phyloP scores from a whole-genome alignment of 2,888 invertebrate genomes.

The Pristionchus exspectatus region DNA sequence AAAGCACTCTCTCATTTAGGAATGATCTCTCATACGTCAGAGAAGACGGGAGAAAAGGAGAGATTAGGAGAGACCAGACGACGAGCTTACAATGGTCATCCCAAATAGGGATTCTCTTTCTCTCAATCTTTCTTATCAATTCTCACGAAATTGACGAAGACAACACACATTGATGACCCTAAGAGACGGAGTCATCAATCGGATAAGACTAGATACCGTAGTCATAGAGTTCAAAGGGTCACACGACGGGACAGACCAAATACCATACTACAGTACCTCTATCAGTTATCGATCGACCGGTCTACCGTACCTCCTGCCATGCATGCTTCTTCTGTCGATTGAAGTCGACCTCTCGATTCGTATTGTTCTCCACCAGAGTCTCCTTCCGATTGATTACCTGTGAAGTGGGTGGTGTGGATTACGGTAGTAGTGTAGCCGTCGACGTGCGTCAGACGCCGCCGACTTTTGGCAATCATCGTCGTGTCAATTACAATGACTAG shows the following conservation, averaged over 20 bases:
- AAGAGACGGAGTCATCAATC: neutral
- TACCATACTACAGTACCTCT: neutral
- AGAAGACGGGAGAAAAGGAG: neutral
- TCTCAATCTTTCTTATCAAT: slow-evolving; percentile 8
- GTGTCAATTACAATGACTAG: slow-evolving; percentile 49
- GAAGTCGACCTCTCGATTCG: slow-evolving; percentile 55
- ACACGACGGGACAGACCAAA: neutral
- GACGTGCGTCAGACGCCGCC: slow-evolving; percentile 13
- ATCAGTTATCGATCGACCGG: slow-evolving; percentile 2
- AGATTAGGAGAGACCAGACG: neutral
- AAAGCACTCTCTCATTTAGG: neutral
- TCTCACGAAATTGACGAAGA: slow-evolving; percentile 44
- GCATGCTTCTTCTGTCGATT: slow-evolving; percentile 55
- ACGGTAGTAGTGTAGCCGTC: neutral
- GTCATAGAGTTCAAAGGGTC: neutral
- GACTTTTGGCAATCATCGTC: slow-evolving; percentile 39
- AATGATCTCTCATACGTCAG: neutral
- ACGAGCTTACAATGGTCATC: neutral
- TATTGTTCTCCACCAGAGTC: slow-evolving; percentile 56
- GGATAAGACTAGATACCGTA: slow-evolving; percentile 33
- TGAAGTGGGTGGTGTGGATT: neutral
- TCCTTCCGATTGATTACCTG: slow-evolving; percentile 53
- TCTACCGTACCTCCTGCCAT: slow-evolving; percentile 54
- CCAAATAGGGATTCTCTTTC: neutral
- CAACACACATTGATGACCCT: slow-evolving; percentile 6